Percentiles rank a stretch among this genome's conserved stretches.
Evolutionary conservation across 2,888 invertebrate species (phyloP).

Genomic region (Meiosimyza platycephala): DNA sequence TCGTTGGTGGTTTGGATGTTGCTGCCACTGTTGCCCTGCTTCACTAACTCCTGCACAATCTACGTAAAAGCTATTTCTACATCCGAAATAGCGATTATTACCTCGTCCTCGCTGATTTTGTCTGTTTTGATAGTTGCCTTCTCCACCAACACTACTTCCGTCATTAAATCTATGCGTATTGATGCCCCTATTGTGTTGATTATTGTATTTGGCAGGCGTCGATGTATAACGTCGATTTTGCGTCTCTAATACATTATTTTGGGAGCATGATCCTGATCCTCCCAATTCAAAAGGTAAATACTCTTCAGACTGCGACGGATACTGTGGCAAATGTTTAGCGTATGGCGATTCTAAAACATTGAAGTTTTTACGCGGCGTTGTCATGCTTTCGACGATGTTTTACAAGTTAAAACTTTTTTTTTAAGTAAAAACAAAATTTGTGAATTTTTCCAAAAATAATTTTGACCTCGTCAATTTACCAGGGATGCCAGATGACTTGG

Average conservation of each 20-base stretch:
- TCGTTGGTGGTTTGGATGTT: slow-evolving; percentile 33
- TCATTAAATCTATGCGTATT: slow-evolving; percentile 16
- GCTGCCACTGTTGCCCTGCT: background rate
- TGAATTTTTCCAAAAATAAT: too few relatives aligned
- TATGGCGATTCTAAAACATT: slow-evolving; percentile 54
- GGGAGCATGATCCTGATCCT: slow-evolving; percentile 39
- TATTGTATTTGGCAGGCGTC: slow-evolving; percentile 40
- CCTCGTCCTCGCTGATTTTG: slow-evolving; percentile 27
- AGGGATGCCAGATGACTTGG: too few relatives aligned
- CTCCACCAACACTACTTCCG: slow-evolving; percentile 29
- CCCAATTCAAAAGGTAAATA: slow-evolving; percentile 58
- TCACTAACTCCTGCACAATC: slow-evolving; percentile 1
- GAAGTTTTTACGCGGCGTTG: slow-evolving; percentile 52
- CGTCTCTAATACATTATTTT: background rate
- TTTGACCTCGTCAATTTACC: too few relatives aligned
- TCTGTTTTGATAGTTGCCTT: slow-evolving; percentile 41
- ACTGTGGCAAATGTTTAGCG: slow-evolving; percentile 49
- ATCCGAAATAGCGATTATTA: slow-evolving; percentile 24
- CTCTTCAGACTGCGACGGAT: slow-evolving; percentile 61
- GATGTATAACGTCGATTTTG: slow-evolving; percentile 32
- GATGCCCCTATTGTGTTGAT: background rate
- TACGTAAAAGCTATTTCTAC: background rate
- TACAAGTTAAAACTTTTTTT: too few relatives aligned
- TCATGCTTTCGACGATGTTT: slow-evolving; percentile 45
- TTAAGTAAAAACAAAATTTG: too few relatives aligned